These are phyloP conservation scores for Hexactinellida sp. DNA, from an alignment of 37 sponge, comb jelly and placozoan genomes.

Conservation along the genomic window DNA sequence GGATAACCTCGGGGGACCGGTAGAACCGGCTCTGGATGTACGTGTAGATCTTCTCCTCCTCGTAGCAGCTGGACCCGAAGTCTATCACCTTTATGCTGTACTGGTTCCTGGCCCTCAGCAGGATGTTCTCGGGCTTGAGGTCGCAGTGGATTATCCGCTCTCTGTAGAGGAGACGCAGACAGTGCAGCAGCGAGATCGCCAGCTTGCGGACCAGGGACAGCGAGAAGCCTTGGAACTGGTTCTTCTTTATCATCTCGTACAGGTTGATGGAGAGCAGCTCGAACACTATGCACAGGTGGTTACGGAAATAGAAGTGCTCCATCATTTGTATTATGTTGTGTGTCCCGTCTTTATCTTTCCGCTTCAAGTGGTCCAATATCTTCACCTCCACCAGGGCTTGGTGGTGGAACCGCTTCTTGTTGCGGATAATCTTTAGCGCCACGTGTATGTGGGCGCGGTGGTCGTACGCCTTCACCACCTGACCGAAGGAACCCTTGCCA, in stretches of 20 bases:
- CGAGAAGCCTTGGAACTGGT: slow-evolving; percentile 97
- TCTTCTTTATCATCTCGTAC: slow-evolving; percentile 98
- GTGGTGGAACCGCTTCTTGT: slow-evolving; percentile 90
- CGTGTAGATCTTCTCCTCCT: slow-evolving; percentile 70
- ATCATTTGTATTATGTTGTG: slow-evolving; percentile 87
- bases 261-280: slow-evolving; percentile 95
- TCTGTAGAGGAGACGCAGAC: slow-evolving; percentile 73
- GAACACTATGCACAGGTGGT: slow-evolving; percentile 93
- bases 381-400: slow-evolving; percentile 89
- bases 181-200: slow-evolving; percentile 91
- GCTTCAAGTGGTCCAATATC: slow-evolving; percentile 75
- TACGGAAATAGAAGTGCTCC: slow-evolving; percentile 86
- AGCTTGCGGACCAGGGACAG: slow-evolving; percentile 89
- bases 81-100: slow-evolving; percentile 75
- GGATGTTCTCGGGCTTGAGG: slow-evolving; percentile 86
- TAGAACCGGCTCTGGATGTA: slow-evolving; percentile 85
- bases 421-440: slow-evolving; percentile 87
- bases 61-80: slow-evolving; percentile 88
- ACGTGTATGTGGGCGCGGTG: slow-evolving; percentile 83
- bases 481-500: slow-evolving; percentile 97
- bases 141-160: slow-evolving; percentile 98
- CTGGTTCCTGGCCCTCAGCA: slow-evolving; percentile 47
- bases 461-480: slow-evolving; percentile 92
- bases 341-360: slow-evolving; percentile 76
- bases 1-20: slow-evolving; percentile 78